A percentile compares a stretch with the other conserved stretches of the same genome.
Evolutionary conservation across 2,113 vertebrate species (phyloP).

Genomic region (Sylvicapra grimmia): DNA sequence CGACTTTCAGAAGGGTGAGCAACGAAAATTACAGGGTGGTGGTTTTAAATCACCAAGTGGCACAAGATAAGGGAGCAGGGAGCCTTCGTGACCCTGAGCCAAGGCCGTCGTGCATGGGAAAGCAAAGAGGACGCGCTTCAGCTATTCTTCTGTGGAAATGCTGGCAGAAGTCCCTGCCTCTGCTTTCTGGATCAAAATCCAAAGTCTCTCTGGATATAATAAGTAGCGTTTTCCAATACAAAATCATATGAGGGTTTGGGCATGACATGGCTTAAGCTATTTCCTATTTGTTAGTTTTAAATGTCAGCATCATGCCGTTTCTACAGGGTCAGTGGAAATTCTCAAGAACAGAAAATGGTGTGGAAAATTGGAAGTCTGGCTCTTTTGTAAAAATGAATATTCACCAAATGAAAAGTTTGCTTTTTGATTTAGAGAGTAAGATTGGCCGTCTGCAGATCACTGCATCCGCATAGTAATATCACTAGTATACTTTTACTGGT

Average conservation of each 20-base stretch:
- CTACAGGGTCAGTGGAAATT: not conserved
- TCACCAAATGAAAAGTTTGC: not conserved
- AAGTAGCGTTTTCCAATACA: slow-evolving; percentile 2
- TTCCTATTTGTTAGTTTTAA: not conserved
- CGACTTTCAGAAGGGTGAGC: not conserved
- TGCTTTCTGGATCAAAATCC: not conserved
- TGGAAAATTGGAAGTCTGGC: not conserved
- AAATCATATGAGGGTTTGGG: not conserved
- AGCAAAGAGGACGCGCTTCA: not conserved
- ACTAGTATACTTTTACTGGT: not conserved
- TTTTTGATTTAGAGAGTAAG: not conserved
- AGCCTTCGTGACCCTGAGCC: not conserved
- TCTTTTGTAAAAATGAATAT: not conserved
- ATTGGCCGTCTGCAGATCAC: not conserved
- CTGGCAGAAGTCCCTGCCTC: not conserved
- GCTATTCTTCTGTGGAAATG: not conserved
- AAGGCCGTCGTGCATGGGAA: fast-evolving
- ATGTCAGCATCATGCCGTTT: not conserved
- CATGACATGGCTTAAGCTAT: not conserved
- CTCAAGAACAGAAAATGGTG: not conserved
- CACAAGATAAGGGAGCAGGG: not conserved
- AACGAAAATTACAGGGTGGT: fast-evolving
- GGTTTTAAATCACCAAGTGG: not conserved
- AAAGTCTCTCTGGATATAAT: not conserved
- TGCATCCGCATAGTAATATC: not conserved